Base-by-base conservation (phyloP, 2,797 vertebrate species). In the Xiphorhynchus erythropygius region DNA sequence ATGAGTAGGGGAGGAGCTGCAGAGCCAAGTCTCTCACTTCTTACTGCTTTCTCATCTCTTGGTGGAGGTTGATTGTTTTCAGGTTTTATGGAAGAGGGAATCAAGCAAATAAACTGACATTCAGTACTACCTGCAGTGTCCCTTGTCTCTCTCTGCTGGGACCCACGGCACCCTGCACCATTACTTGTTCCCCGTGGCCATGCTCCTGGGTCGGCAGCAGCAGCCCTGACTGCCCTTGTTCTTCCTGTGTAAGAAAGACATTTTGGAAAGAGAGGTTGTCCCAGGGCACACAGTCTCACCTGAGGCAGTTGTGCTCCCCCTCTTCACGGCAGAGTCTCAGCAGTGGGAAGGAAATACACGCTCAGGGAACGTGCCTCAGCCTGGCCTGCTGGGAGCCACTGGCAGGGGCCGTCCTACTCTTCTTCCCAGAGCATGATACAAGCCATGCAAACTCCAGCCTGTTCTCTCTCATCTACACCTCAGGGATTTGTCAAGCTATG, bases 91-190 rank as follows among this genome's bases (percentile, higher is more conserved):
- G 83, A 77, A 65, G 90, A 73, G 65, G 53, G 67, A 91, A n/a
- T 81, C 68, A 11, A 87, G 32, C 24, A 33, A 97, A 96, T 97
- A 96, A 97, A 97, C 52, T 73, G 80, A 74, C 91, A 65, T 86
- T 91, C 85, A 93, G 41, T 63, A 67, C 57, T 78, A 78, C 28
- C 33, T 63, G 59, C 37, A 28, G 70, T 17, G 10, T 87, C 24
- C 62, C 30, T 90, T 2, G 8, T 64, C 27, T 87, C 65, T 33
- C 27, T 71, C 42, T 87, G 87, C 74, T 64, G 41, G 10, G 0
- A 10, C 39, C 46, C 28, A 6, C 0, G 0, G 42, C 69, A 65
- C 37, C n/a, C 78, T 5, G 70, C 76, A 56, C 27, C 11, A 5
- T 46, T 47, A 4, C 35, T 59, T 41, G 46, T 24, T 62, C 41